These are phyloP conservation scores for Brachionus asplanchnoidis DNA, from an alignment of 1,140 invertebrate genomes.

Conservation along the genomic window DNA sequence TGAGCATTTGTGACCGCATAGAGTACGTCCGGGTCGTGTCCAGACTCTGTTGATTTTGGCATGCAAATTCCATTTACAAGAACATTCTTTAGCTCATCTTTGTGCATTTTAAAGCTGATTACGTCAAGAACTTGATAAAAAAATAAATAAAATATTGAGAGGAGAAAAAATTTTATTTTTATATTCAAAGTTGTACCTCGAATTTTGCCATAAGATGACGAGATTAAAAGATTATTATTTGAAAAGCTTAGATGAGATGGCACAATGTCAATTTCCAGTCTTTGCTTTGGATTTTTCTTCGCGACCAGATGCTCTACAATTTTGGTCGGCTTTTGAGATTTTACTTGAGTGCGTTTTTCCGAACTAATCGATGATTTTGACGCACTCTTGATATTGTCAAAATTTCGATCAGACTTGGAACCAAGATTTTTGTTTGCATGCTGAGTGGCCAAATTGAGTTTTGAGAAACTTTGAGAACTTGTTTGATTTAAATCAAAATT, in stretches of 20 bases:
- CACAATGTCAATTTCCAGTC: slow-evolving; percentile 31
- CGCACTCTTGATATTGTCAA: neutral
- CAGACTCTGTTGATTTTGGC: neutral
- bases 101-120: slow-evolving; percentile 17
- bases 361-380: neutral
- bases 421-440: neutral
- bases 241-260: slow-evolving; percentile 24
- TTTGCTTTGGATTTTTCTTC: slow-evolving; percentile 7
- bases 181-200: neutral
- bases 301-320: neutral
- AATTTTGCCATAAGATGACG: slow-evolving; percentile 40
- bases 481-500: neutral
- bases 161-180: neutral
- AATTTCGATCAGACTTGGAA: neutral
- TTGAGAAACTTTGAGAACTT: neutral
- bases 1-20: slow-evolving; percentile 31
- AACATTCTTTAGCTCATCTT: slow-evolving; percentile 28
- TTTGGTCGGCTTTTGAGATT: neutral
- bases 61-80: slow-evolving; percentile 32
- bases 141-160: neutral
- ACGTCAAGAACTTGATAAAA: neutral
- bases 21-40: neutral
- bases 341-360: neutral
- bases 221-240: slow-evolving; percentile 32
- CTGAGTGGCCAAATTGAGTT: neutral